These are phyloP conservation scores for Corythaeola cristata DNA, from an alignment of 2,113 vertebrate genomes.

Conservation along the genomic window DNA sequence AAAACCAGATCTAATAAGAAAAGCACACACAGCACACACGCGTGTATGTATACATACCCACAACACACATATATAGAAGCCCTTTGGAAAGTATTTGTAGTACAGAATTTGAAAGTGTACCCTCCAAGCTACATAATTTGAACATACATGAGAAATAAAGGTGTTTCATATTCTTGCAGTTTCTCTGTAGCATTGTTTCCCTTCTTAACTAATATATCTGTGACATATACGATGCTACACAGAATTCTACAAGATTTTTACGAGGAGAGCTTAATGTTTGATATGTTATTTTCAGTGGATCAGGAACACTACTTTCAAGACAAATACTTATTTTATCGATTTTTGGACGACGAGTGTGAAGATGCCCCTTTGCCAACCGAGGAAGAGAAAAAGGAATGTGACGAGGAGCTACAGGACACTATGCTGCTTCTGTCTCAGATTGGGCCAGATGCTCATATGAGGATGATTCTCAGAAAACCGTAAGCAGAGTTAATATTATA, in stretches of 20 bases:
- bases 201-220: not conserved
- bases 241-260: not conserved
- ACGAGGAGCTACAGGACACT: conserved; percentile 94
- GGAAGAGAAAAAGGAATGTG: conserved; percentile 89
- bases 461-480: conserved; percentile 96
- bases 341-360: conserved; percentile 92
- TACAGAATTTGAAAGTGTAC: not conserved
- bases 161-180: not conserved
- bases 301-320: conserved; percentile 95
- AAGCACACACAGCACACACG: not conserved
- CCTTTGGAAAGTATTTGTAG: not conserved
- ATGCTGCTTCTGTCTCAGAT: conserved; percentile 92
- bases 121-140: not conserved
- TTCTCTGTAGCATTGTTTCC: not conserved
- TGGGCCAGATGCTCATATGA: conserved; percentile 96
- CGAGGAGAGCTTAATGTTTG: not conserved
- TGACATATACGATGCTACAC: not conserved
- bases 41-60: not conserved
- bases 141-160: not conserved
- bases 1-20: not conserved
- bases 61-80: not conserved
- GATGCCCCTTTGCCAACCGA: conserved; percentile 84
- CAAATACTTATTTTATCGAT: conserved; percentile 98
- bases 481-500: conserved; percentile 70
- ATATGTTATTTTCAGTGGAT: conserved; percentile 83